Conservation (phyloP, 2,888 invertebrate genomes). For the Amaurobius ferox region DNA sequence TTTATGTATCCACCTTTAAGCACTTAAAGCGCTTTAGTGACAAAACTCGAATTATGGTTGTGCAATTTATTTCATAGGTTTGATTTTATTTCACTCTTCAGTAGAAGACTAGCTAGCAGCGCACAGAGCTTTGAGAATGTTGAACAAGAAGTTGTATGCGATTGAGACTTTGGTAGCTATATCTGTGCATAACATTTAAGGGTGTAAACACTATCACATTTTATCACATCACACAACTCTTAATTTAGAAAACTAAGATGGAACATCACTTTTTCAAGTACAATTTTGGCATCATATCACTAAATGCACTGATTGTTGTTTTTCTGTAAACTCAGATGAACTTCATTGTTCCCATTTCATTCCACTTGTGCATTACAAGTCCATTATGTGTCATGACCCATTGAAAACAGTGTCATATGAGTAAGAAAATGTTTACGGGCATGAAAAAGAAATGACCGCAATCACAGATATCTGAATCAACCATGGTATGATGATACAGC, state of each 20-base stretch:
- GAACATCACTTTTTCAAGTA: constrained; percentile 68
- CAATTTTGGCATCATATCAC: constrained; percentile 72
- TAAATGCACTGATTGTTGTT: constrained; percentile 72
- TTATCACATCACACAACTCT: constrained; percentile 71
- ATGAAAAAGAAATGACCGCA: constrained; percentile 66
- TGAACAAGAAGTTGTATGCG: constrained; percentile 64
- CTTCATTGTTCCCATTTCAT: constrained; percentile 60
- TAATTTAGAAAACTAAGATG: constrained; percentile 72
- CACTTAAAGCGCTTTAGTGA: constrained; percentile 50
- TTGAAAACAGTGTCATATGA: constrained; percentile 37
- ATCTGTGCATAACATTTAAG: constrained; percentile 71
- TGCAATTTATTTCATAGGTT: constrained; percentile 64
- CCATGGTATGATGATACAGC: constrained; percentile 62
- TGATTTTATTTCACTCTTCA: constrained; percentile 68
- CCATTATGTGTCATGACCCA: constrained; percentile 49
- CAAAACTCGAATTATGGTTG: constrained; percentile 46
- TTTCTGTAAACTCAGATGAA: constrained; percentile 62
- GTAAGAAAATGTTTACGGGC: constrained; percentile 61
- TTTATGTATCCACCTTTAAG: constrained; percentile 26
- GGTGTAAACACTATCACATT: constrained; percentile 71
- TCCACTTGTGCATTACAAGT: constrained; percentile 68
- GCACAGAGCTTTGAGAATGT: constrained; percentile 65
- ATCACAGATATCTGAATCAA: constrained; percentile 71
- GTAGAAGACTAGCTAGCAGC: constrained; percentile 70
- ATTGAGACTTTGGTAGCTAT: constrained; percentile 71